A percentile compares a stretch with the other conserved stretches of the same genome.
Evolutionary conservation across 2,113 vertebrate genomes (phyloP).

Genomic region (Lycaon pictus): DNA sequence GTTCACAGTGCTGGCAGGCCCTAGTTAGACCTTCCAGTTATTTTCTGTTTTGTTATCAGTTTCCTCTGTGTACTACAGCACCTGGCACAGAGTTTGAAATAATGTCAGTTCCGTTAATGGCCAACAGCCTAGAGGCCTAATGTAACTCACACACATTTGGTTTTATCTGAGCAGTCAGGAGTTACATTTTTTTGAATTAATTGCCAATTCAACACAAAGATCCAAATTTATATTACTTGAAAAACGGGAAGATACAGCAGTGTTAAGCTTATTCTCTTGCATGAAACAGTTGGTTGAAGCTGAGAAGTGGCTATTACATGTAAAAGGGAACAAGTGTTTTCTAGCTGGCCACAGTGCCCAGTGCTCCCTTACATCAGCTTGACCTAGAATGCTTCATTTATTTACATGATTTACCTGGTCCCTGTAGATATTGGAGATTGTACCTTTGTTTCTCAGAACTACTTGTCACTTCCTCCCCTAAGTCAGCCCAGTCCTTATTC

Average conservation of each 20-base stretch:
- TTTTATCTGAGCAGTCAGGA: background rate
- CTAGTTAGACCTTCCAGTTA: background rate
- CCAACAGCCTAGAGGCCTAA: background rate
- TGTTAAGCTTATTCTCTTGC: background rate
- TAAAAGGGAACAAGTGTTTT: background rate
- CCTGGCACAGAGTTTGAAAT: background rate
- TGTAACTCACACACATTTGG: background rate
- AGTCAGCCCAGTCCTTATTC: background rate
- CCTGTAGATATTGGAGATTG: background rate
- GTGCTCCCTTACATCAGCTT: background rate
- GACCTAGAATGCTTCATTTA: background rate
- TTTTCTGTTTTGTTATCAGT: background rate
- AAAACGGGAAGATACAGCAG: background rate
- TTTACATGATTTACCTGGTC: background rate
- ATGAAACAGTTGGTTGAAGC: background rate
- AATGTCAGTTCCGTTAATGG: background rate
- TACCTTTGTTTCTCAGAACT: background rate
- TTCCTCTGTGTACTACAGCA: background rate
- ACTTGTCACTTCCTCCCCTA: background rate
- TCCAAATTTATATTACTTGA: background rate
- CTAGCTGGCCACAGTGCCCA: background rate
- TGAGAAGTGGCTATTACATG: background rate
- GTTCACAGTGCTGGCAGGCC: background rate
- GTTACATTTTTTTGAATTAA: background rate
- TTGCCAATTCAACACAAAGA: background rate